Base-by-base conservation (phyloP, 2,888 invertebrate genomes). In the Eurytoma californica region DNA sequence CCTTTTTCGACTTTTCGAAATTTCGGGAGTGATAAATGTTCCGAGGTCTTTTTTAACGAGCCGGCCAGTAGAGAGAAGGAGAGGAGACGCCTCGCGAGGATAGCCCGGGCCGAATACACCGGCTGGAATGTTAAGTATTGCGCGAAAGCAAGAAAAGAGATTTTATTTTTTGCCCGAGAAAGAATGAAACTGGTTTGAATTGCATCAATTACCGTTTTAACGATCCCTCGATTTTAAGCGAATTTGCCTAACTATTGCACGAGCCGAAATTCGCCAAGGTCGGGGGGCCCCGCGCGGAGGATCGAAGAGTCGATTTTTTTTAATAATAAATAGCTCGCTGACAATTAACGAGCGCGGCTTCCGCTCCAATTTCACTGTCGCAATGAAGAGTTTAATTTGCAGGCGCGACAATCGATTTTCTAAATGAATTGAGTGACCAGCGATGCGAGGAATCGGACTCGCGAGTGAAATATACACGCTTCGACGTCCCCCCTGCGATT, bases 41-140 rank as follows among this genome's bases (percentile, higher is more conserved):
- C 68, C 39, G 69, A 24, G 39, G 39, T n/a, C 51, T 57, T 72
- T 63, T 69, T 76, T 69, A 76, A 69, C 47, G 76, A 69, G 55
- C 39, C 61, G 57, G 39, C 28, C 47, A 58, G n/a, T 47, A 51
- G 20, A 18, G 13, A 24, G 13, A n/a, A 30, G 51, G 53, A 30
- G 12, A 72, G 24, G 49, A 53, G 12, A 60, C 30, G 60, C 4
- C 28, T 14, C 28, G 13, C n/a, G 39, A 47, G 18, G 51, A 53
- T 28, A 51, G n/a, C 28, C 18, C 20, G 20, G 9, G 5, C 13
- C 16, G 16, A 30, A 28, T 51, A 7, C 49, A 67, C 55, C 12
- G 57, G 67, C 49, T 53, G 77, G 77, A 65, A 77, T 70, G 55
- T 65, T 70, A 65, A 77, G 70, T 49, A 61, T 77, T 77, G 30